Conservation (phyloP, 2,888 invertebrate species). For the Synergus laeviventris region DNA sequence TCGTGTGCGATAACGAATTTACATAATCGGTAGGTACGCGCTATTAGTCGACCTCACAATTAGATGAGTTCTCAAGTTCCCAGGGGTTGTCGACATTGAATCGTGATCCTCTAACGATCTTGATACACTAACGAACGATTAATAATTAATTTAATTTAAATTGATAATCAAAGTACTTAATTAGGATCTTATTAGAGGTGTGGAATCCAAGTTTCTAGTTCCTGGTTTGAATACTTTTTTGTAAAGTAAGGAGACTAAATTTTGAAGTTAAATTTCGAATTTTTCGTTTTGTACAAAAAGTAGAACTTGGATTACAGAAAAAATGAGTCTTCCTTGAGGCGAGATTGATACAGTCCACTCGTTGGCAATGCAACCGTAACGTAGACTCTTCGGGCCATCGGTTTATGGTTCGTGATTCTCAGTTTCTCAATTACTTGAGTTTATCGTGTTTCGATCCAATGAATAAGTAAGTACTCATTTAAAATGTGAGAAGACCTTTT, state of each 20-base stretch:
- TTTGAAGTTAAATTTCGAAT: no score
- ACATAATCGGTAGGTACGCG: slow-evolving; percentile 25
- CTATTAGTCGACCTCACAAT: slow-evolving; percentile 36
- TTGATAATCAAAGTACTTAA: not conserved
- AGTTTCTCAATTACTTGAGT: slow-evolving; percentile 27
- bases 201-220: no score
- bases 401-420: slow-evolving; percentile 31
- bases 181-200: no score
- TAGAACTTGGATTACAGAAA: no score
- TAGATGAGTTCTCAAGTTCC: slow-evolving; percentile 25
- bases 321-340: slow-evolving; percentile 10
- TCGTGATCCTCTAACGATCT: not conserved
- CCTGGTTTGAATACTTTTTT: not conserved
- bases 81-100: slow-evolving; percentile 38
- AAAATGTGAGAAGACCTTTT: not conserved
- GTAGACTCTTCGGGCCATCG: not conserved
- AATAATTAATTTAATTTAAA: not conserved
- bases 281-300: no score
- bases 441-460: slow-evolving; percentile 23
- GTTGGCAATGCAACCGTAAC: slow-evolving; percentile 9
- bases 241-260: not conserved
- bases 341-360: slow-evolving; percentile 14
- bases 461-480: slow-evolving; percentile 24
- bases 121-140: slow-evolving; percentile 4
- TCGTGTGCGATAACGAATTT: slow-evolving; percentile 31